Base-by-base conservation (phyloP, 1,140 invertebrate genomes). In the Lepidostoma basale region DNA sequence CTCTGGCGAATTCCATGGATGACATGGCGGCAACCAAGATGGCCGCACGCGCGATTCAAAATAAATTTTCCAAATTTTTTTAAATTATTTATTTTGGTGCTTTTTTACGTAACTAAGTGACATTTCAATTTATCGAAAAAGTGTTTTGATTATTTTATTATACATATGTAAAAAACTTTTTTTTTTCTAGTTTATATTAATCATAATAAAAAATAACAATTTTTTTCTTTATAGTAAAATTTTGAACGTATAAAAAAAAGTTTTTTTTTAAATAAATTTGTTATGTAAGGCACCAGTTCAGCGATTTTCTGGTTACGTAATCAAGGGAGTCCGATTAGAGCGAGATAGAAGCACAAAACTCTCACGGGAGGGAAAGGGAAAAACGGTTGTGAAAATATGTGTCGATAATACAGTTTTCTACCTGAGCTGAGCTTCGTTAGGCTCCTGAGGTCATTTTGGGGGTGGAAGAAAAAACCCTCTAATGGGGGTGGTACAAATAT, bases 231-330 rank as follows among this genome's bases (percentile, higher is more conserved):
- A n/a, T n/a, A n/a, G n/a, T n/a, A n/a, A n/a, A n/a, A n/a, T n/a
- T n/a, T n/a, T n/a, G n/a, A n/a, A n/a, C n/a, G n/a, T n/a, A n/a
- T n/a, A n/a, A n/a, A n/a, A n/a, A n/a, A n/a, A n/a, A n/a, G n/a
- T n/a, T n/a, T n/a, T n/a, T n/a, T n/a, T n/a, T n/a, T n/a, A n/a
- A n/a, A n/a, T n/a, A 59, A 59, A 59, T 22, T 59, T 23, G 54
- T 40, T 40, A 59, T 40, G 54, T 59, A 59, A 62, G 39, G 45
- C 20, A 14, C 45, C 1, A 45, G 23, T 65, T 45, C 3, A 56
- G n/a, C 18, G 26, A 67, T 70, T 70, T 70, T 62, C 52, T 45
- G 54, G 47, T 70, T 70, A 67, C 49, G 58, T 67, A 70, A 70
- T 47, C 62, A 12, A 36, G 40, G 26, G 28, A 58, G 47, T 49